These are phyloP conservation scores for Platypus cylindrus DNA, from an alignment of 2,888 invertebrate genomes.

Conservation along the genomic window DNA sequence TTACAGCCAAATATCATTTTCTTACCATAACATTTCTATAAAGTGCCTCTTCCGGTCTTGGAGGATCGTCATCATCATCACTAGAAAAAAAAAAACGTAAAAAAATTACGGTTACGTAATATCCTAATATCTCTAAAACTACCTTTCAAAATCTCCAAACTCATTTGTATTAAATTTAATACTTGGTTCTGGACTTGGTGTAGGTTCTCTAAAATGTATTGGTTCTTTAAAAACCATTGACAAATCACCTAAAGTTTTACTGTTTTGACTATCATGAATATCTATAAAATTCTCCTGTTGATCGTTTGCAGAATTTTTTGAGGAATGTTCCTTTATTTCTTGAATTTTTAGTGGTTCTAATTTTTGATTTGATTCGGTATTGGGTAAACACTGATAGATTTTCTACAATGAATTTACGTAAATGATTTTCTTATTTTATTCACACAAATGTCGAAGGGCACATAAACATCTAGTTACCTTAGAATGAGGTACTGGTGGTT, in stretches of 20 bases:
- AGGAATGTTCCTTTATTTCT: constrained; percentile 26
- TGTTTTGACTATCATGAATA: constrained; percentile 8
- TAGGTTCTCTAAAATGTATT: constrained; percentile 27
- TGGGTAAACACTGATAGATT: too few species aligned
- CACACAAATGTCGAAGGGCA: too few species aligned
- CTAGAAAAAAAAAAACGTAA: constrained; percentile 23
- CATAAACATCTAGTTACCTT: too few species aligned
- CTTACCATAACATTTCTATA: constrained; percentile 58
- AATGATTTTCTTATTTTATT: too few species aligned
- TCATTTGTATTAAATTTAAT: constrained; percentile 42
- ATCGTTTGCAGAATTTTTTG: constrained; percentile 1
- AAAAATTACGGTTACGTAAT: constrained; percentile 5
- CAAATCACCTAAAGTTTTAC: constrained; percentile 21
- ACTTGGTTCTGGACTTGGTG: constrained; percentile 38
- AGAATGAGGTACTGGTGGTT: too few species aligned
- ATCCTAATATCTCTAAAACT: constrained; percentile 10
- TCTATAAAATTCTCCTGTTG: constrained; percentile 2
- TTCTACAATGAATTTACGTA: too few species aligned
- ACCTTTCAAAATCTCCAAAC: constrained; percentile 30
- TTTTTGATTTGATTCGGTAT: too few species aligned
- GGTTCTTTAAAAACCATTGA: constrained; percentile 28
- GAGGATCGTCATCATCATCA: constrained; percentile 39
- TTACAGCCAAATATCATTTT: too few species aligned
- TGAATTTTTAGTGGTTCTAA: constrained; percentile 25
- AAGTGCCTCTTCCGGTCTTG: constrained; percentile 55